Evolutionary conservation across 1,140 invertebrate genomes (phyloP).

Genomic region (Drosophila subpulchrella): DNA sequence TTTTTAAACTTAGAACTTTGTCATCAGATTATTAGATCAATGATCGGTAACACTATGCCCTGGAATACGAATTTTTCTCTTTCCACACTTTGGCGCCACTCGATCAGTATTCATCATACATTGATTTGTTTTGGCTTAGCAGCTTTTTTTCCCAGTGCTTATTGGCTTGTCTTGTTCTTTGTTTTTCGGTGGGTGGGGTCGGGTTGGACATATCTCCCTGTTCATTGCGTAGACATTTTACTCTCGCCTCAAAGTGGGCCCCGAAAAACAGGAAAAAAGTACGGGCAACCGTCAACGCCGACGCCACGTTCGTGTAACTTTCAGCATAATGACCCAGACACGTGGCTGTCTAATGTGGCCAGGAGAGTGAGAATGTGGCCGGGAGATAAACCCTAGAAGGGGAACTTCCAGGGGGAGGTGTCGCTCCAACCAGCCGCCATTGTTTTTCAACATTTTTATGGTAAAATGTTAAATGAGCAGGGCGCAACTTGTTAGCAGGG

Average conservation of each 20-base stretch:
- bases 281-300: conserved; percentile 68
- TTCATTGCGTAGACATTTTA: conserved; percentile 32
- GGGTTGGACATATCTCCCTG: conserved; percentile 30
- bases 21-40: too few species aligned
- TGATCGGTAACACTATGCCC: too few species aligned
- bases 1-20: too few species aligned
- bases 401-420: conserved; percentile 1
- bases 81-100: too few species aligned
- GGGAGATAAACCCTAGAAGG: conserved; percentile 18
- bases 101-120: too few species aligned
- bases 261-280: conserved; percentile 19
- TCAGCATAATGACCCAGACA: conserved; percentile 83
- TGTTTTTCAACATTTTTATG: conserved; percentile 76
- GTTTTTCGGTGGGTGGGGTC: conserved; percentile 9
- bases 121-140: too few species aligned
- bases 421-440: conserved; percentile 25
- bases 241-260: conserved; percentile 5
- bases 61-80: too few species aligned
- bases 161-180: conserved; percentile 11
- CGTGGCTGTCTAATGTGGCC: conserved; percentile 82
- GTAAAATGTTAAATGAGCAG: conserved; percentile 71
- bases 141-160: conserved; percentile 1
- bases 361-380: conserved; percentile 48
- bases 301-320: conserved; percentile 75
- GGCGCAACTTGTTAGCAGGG: conserved; percentile 2